Evolutionary conservation across 2,113 vertebrate genomes (phyloP).

Genomic region (Dasyprocta punctata): DNA sequence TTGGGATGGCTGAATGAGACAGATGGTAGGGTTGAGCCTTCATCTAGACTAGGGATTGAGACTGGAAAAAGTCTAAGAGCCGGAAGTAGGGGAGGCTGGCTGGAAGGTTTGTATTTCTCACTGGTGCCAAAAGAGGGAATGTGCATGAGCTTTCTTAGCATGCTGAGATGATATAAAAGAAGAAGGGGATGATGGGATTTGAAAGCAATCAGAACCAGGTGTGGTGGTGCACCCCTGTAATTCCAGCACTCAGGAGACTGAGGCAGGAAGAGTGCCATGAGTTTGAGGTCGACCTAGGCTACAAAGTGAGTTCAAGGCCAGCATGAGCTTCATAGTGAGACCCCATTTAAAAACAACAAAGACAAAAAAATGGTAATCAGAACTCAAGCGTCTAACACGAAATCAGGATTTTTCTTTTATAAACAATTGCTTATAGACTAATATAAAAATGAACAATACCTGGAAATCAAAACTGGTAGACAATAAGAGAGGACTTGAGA

Average conservation of each 20-base stretch:
- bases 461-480: not conserved
- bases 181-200: not conserved
- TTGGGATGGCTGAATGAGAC: not conserved
- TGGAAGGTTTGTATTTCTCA: not conserved
- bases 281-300: too few relatives aligned
- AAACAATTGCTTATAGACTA: not conserved
- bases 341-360: too few relatives aligned
- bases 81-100: too few relatives aligned
- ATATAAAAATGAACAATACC: slow-evolving; percentile 15
- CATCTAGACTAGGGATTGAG: not conserved
- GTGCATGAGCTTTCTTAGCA: not conserved
- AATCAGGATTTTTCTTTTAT: not conserved
- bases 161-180: not conserved
- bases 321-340: too few relatives aligned
- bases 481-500: not conserved
- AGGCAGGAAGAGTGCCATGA: too few relatives aligned
- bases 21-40: not conserved
- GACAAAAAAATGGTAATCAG: not conserved
- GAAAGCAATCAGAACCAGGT: not conserved
- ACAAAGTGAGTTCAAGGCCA: too few relatives aligned
- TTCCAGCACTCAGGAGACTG: too few relatives aligned
- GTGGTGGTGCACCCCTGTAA: too few relatives aligned
- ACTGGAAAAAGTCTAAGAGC: not conserved
- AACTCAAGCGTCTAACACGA: not conserved
- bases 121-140: not conserved